A percentile compares a stretch with the other conserved stretches of the same genome.
These are phyloP conservation scores for Rafetus swinhoei DNA, from an alignment of 2,113 vertebrate species.

Conservation along the genomic window DNA sequence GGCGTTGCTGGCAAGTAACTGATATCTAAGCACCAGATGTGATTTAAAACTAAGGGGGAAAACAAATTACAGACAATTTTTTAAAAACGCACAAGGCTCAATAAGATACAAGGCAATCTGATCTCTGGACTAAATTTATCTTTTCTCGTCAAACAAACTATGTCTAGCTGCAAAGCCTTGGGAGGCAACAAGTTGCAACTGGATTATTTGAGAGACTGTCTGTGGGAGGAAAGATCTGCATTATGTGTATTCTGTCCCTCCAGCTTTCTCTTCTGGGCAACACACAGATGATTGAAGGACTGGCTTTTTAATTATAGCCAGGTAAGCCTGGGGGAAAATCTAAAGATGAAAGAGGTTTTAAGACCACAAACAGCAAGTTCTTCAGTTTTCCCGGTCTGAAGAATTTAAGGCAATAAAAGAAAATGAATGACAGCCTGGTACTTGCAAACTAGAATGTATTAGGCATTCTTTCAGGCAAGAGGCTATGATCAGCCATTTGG, in stretches of 20 bases:
- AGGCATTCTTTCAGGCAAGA: neutral
- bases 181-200: conserved; percentile 67
- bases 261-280: conserved; percentile 31
- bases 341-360: conserved; percentile 62
- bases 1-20: conserved; percentile 30
- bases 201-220: conserved; percentile 60
- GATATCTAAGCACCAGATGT: conserved; percentile 39
- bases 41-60: neutral
- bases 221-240: conserved; percentile 67
- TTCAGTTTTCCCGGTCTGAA: conserved; percentile 68
- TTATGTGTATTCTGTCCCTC: conserved; percentile 61
- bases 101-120: conserved; percentile 65
- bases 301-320: conserved; percentile 64
- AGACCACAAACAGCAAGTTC: conserved; percentile 73
- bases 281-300: conserved; percentile 70
- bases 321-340: conserved; percentile 68
- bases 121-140: conserved; percentile 56
- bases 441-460: conserved; percentile 44
- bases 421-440: conserved; percentile 30
- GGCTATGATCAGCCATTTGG: conserved; percentile 58
- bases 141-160: conserved; percentile 61
- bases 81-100: conserved; percentile 25
- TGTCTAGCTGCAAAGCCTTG: conserved; percentile 59
- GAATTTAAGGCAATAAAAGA: conserved; percentile 45
- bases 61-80: conserved; percentile 36